A percentile compares a stretch with the other conserved stretches of the same genome.
Conservation (phyloP, 1,140 invertebrate species). For the Coptotermes formosanus region DNA sequence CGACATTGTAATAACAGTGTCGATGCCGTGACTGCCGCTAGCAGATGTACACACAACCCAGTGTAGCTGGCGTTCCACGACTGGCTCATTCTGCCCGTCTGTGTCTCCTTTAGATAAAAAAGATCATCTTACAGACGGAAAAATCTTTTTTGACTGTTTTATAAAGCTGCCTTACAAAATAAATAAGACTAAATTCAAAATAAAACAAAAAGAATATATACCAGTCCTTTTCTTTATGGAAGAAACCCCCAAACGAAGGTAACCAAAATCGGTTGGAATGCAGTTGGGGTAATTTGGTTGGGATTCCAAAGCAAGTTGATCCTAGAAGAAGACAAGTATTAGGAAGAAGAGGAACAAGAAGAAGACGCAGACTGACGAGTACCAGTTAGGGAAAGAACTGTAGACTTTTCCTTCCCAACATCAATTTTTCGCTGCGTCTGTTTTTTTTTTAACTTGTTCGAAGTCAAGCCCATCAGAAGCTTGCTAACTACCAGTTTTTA, state of each 20-base stretch:
- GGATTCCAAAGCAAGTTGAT: background rate
- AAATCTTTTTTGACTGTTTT: slow-evolving; percentile 6
- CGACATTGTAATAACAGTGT: background rate
- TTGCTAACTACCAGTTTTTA: slow-evolving; percentile 17
- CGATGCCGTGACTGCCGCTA: background rate
- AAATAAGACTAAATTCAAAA: slow-evolving; percentile 7
- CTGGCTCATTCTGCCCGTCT: background rate
- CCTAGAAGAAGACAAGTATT: background rate
- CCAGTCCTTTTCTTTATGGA: background rate
- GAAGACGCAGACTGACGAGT: background rate
- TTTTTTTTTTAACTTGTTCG: background rate
- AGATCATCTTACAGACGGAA: slow-evolving; percentile 11
- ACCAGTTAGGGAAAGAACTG: background rate
- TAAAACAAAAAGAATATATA: background rate
- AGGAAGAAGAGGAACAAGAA: background rate
- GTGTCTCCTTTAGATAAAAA: slow-evolving; percentile 14
- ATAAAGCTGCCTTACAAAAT: background rate
- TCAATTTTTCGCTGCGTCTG: background rate
- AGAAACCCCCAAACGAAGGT: background rate
- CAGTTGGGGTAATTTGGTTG: slow-evolving; percentile 5
- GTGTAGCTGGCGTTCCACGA: background rate
- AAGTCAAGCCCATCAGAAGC: background rate
- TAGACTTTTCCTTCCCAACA: background rate
- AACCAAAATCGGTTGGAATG: background rate
- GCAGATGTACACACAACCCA: background rate